These are phyloP conservation scores for Ischnus inquisitorius DNA, from an alignment of 2,888 invertebrate species.

Conservation along the genomic window DNA sequence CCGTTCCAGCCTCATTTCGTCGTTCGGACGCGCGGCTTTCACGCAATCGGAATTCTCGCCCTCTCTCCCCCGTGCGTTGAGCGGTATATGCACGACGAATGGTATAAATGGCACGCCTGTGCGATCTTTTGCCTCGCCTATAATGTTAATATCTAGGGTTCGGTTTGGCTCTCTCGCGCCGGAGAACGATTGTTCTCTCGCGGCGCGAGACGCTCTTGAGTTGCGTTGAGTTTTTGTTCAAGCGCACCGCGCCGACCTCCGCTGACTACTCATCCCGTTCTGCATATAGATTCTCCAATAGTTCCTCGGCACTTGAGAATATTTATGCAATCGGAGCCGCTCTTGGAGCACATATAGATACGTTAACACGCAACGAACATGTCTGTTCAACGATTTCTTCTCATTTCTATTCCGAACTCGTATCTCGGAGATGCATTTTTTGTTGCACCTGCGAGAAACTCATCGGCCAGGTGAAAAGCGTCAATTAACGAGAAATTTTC, in stretches of 20 bases:
- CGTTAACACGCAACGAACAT: too few relatives aligned
- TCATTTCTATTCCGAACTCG: constrained; percentile 2
- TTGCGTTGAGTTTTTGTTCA: not conserved
- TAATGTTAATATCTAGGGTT: constrained; percentile 77
- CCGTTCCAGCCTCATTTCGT: constrained; percentile 42
- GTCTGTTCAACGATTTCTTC: not conserved
- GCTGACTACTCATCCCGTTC: constrained; percentile 30
- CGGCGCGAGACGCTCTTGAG: constrained; percentile 39
- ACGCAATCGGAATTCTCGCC: constrained; percentile 78
- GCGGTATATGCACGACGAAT: not conserved
- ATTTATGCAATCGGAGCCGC: constrained; percentile 11
- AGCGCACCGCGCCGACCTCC: constrained; percentile 26
- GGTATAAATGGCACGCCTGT: constrained; percentile 52
- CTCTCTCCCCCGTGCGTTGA: constrained; percentile 69
- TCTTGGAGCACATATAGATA: not conserved
- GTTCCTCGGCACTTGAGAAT: not conserved
- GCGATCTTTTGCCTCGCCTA: constrained; percentile 72
- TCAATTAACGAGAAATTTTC: not conserved
- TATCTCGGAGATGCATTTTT: too few relatives aligned
- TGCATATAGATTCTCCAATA: constrained; percentile 5
- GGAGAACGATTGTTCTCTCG: constrained; percentile 67
- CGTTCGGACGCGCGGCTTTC: constrained; percentile 73
- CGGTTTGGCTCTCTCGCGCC: constrained; percentile 62
- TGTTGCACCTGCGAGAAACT: not conserved
- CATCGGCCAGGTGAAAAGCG: not conserved